Evolutionary conservation across 2,888 invertebrate species (phyloP).

Genomic region (Cheilosia vernalis): DNA sequence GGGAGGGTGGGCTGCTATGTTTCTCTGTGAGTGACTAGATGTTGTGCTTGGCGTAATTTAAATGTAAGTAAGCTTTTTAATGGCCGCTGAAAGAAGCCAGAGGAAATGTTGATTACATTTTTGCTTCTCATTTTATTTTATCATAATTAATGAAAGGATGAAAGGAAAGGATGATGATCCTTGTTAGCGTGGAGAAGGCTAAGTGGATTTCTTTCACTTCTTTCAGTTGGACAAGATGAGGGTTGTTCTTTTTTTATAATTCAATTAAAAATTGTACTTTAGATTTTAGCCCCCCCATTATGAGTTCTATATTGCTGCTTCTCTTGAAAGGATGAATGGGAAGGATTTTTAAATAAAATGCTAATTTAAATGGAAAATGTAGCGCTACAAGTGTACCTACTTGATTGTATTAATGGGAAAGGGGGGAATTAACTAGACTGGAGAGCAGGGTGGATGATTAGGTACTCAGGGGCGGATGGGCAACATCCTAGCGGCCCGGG

Average conservation of each 20-base stretch:
- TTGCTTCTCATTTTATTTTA: slow-evolving; percentile 67
- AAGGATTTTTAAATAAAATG: slow-evolving; percentile 60
- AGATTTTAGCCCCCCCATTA: slow-evolving; percentile 68
- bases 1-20: slow-evolving; percentile 20
- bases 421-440: background rate
- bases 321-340: slow-evolving; percentile 9
- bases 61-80: slow-evolving; percentile 75
- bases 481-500: too few relatives aligned
- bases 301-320: slow-evolving; percentile 33
- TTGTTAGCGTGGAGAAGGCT: slow-evolving; percentile 61
- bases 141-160: slow-evolving; percentile 75
- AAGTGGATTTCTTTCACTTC: slow-evolving; percentile 54
- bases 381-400: slow-evolving; percentile 7
- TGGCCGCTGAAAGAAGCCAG: slow-evolving; percentile 72
- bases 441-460: too few relatives aligned
- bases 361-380: slow-evolving; percentile 50
- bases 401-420: background rate
- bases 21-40: slow-evolving; percentile 27
- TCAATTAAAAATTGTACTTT: slow-evolving; percentile 75
- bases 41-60: slow-evolving; percentile 72
- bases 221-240: slow-evolving; percentile 55
- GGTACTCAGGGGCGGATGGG: too few relatives aligned
- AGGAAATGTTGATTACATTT: slow-evolving; percentile 69
- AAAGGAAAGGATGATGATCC: slow-evolving; percentile 71
- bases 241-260: slow-evolving; percentile 68